Evolutionary conservation across 2,888 invertebrate genomes (phyloP), one percentile per base, ranked within the genome.

Genomic region (Nomada flava): DNA sequence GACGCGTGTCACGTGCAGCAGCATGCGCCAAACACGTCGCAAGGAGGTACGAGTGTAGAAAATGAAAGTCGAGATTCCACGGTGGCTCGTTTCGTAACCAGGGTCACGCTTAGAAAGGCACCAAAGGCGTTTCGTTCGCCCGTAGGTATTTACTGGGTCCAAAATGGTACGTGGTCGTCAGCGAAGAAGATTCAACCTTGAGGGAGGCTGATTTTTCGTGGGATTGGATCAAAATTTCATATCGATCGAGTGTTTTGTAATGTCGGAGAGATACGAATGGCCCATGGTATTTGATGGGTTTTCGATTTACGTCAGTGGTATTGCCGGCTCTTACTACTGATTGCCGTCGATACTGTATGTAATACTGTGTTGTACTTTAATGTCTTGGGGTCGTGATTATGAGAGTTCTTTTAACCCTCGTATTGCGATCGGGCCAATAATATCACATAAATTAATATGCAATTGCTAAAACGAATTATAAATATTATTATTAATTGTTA

Each of bases 21-120:
- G 82, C 88, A 86, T 79, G 88, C 82, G 81, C 68, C 57, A 65
- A 69, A 79, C 79, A 67, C 79, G 75, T 78, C 86, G 83, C 75
- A 69, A 76, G 78, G 55, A 84, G 78, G 72, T 76, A 79, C 67
- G 64, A 80, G 71, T 55, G 70, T 84, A 87, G 90, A 91, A 91
- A 91, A 91, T 91, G 90, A 91, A 91, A 91, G 90, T 91, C 80
- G 88, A 89, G 91, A 91, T 91, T 91, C 90, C 91, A 86, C 85
- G 77, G 79, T 76, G 76, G 76, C 70, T 64, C 47, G 78, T 88
- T 88, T 88, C 88, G 86, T 84, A 88, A 88, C 71, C 88, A 88
- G 84, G 86, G 82, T 88, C 88, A 79, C 79, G 79, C 85, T 88
- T 89, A 85, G 89, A 89, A 89, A 89, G 88, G 88, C 84, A 57